Conservation (phyloP, 2,888 invertebrate genomes). For the Dicyrtoma fusca region DNA sequence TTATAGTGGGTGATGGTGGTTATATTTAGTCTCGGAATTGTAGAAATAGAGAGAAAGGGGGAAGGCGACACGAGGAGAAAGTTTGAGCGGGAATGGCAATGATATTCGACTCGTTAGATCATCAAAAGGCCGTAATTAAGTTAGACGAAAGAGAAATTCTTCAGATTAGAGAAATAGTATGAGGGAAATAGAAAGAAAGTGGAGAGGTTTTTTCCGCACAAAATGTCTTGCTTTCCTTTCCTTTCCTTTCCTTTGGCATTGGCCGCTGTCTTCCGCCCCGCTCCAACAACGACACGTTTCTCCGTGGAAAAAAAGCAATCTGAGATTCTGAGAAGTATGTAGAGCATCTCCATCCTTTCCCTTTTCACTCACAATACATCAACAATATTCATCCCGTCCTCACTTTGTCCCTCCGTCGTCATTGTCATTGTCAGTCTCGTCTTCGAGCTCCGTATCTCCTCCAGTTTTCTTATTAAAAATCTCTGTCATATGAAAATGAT, state of each 20-base stretch:
- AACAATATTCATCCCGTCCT: neutral
- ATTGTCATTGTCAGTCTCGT: too few species aligned
- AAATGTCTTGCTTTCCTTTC: too few species aligned
- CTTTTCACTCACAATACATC: neutral
- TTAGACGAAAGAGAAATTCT: conserved; percentile 19
- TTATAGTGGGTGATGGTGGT: neutral
- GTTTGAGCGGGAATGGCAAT: conserved; percentile 11
- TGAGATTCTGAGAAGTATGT: conserved; percentile 13
- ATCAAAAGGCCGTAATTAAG: conserved; percentile 33
- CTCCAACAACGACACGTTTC: too few species aligned
- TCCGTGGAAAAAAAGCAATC: conserved; percentile 24
- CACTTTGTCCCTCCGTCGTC: neutral
- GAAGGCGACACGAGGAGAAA: neutral
- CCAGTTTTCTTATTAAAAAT: neutral
- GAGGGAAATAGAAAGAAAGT: conserved; percentile 2
- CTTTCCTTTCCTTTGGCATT: too few species aligned
- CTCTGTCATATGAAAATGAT: too few species aligned
- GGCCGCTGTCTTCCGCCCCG: too few species aligned
- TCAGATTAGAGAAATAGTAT: conserved; percentile 25
- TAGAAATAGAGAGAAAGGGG: neutral
- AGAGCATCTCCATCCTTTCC: neutral
- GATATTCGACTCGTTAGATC: conserved; percentile 31
- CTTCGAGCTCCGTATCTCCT: neutral
- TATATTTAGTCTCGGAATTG: neutral
- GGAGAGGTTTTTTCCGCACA: neutral